These are phyloP conservation scores for Armadillidium nasatum DNA, from an alignment of 1,140 invertebrate genomes.

Conservation along the genomic window DNA sequence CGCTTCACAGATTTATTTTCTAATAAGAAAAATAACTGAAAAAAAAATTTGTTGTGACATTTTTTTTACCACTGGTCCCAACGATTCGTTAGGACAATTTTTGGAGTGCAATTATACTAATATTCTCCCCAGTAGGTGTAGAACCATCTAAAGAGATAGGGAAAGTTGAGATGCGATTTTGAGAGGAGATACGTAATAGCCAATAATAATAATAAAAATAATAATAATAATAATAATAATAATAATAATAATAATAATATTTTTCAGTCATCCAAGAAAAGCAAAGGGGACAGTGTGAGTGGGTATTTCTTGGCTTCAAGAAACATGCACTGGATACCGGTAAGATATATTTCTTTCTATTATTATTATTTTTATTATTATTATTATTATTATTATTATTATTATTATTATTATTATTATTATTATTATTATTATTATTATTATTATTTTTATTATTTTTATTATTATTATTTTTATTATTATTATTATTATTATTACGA, in stretches of 20 bases:
- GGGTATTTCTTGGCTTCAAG: slow-evolving; percentile 58
- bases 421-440: not conserved
- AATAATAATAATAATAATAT: not conserved
- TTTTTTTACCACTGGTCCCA: too few relatives aligned
- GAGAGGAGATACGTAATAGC: not conserved
- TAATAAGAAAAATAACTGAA: too few relatives aligned
- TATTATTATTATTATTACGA: too few relatives aligned
- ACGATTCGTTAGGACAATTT: too few relatives aligned
- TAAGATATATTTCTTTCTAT: slow-evolving; percentile 35
- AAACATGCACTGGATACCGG: slow-evolving; percentile 52
- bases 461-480: not conserved
- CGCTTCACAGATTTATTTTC: too few relatives aligned
- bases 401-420: not conserved
- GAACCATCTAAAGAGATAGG: too few relatives aligned
- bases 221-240: not conserved
- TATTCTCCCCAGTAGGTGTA: too few relatives aligned
- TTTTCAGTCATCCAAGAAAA: slow-evolving; percentile 51
- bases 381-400: not conserved
- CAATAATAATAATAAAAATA: too few relatives aligned
- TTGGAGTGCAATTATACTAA: too few relatives aligned
- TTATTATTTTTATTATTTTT: not conserved
- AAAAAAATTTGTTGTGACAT: too few relatives aligned
- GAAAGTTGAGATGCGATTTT: not conserved
- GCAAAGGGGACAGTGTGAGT: slow-evolving; percentile 52
- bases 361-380: not conserved